These are phyloP conservation scores for Tiphia femorata DNA, from an alignment of 2,888 invertebrate genomes.

Conservation along the genomic window DNA sequence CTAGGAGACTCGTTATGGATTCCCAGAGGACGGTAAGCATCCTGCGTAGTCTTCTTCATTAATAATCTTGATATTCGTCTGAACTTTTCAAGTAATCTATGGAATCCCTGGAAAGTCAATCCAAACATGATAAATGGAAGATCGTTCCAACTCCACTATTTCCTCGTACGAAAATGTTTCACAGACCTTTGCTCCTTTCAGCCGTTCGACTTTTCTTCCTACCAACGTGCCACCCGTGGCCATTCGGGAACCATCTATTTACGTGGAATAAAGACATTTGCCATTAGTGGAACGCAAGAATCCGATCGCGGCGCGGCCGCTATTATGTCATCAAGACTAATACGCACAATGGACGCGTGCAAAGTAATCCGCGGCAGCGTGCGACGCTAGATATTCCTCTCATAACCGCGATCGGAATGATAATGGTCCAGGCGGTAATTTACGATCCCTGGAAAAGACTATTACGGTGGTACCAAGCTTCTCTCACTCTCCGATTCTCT, in stretches of 20 bases:
- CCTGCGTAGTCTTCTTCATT: too few species aligned
- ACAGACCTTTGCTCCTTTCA: too few species aligned
- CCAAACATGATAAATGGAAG: too few species aligned
- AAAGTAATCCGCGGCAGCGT: constrained; percentile 16
- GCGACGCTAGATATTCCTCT: constrained; percentile 32
- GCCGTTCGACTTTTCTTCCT: too few species aligned
- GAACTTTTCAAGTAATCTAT: too few species aligned
- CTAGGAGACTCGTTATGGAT: constrained; percentile 57
- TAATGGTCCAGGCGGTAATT: constrained; percentile 32
- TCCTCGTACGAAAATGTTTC: too few species aligned
- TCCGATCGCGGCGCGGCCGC: constrained; percentile 19
- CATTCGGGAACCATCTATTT: not conserved
- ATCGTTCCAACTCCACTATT: too few species aligned
- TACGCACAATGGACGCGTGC: constrained; percentile 27
- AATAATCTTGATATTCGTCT: too few species aligned
- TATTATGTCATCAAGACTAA: constrained; percentile 42
- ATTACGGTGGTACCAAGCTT: constrained; percentile 18
- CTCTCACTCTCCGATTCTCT: constrained; percentile 4
- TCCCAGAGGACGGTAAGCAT: constrained; percentile 58
- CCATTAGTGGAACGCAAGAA: constrained; percentile 18
- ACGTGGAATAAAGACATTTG: constrained; percentile 34
- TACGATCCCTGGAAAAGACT: constrained; percentile 32
- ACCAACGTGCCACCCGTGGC: too few species aligned
- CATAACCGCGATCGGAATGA: constrained; percentile 40
- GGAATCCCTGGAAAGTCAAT: too few species aligned